A percentile compares a stretch with the other conserved stretches of the same genome.
Conservation (phyloP, 2,888 invertebrate species). For the Hofmannophila pseudospretella region DNA sequence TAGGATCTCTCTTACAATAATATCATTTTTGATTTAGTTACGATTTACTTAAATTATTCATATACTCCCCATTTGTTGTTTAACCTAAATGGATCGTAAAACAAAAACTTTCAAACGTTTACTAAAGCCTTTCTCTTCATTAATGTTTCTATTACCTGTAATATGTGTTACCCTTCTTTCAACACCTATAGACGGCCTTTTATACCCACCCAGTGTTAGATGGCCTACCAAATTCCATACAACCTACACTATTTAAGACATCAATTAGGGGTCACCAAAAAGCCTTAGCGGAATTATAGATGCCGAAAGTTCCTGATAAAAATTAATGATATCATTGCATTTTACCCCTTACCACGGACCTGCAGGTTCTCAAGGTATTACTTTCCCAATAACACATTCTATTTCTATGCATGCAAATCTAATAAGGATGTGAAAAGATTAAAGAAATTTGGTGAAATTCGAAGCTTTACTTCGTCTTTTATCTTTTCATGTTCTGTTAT, state of each 20-base stretch:
- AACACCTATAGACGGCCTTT: slow-evolving; percentile 48
- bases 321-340: slow-evolving; percentile 73
- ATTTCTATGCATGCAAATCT: slow-evolving; percentile 67
- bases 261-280: slow-evolving; percentile 62
- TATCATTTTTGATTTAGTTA: too few species aligned
- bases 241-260: slow-evolving; percentile 32
- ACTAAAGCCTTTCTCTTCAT: slow-evolving; percentile 51
- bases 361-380: slow-evolving; percentile 80
- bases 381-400: slow-evolving; percentile 71
- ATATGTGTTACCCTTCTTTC: slow-evolving; percentile 56
- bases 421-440: slow-evolving; percentile 32
- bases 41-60: slow-evolving; percentile 6
- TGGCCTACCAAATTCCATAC: slow-evolving; percentile 34
- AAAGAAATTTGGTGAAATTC: slow-evolving; percentile 8
- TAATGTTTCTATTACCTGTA: slow-evolving; percentile 65
- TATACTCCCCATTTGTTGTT: slow-evolving; percentile 43
- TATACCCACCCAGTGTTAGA: slow-evolving; percentile 31
- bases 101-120: slow-evolving; percentile 37
- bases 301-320: slow-evolving; percentile 57
- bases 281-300: slow-evolving; percentile 46
- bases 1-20: too few species aligned
- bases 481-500: slow-evolving; percentile 35
- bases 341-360: slow-evolving; percentile 74
- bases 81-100: slow-evolving; percentile 28
- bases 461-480: slow-evolving; percentile 11